Evolutionary conservation across 2,113 vertebrate genomes (phyloP).

Genomic region (Rattus rattus): DNA sequence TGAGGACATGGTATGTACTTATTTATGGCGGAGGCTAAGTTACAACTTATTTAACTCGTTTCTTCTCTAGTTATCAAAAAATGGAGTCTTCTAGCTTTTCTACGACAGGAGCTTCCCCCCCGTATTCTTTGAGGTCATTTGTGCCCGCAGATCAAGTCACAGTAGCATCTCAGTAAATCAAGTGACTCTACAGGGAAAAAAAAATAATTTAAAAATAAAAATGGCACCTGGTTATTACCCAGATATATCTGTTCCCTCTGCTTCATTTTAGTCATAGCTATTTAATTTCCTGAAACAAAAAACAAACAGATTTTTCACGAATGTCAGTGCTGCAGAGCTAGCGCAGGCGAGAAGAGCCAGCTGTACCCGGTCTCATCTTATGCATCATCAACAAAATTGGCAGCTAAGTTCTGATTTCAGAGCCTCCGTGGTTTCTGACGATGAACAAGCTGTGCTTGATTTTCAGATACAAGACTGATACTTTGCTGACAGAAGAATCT

Average conservation of each 20-base stretch:
- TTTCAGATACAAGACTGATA: slow-evolving; percentile 79
- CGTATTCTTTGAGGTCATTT: slow-evolving; percentile 43
- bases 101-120: neutral
- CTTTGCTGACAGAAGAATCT: slow-evolving; percentile 83
- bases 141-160: neutral
- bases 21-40: neutral
- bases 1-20: slow-evolving; percentile 25
- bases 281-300: slow-evolving; percentile 81
- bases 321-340: slow-evolving; percentile 79
- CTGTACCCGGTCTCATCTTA: slow-evolving; percentile 79
- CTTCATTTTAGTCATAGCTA: slow-evolving; percentile 81
- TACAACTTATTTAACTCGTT: neutral
- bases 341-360: slow-evolving; percentile 80
- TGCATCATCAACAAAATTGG: slow-evolving; percentile 84
- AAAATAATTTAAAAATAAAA: slow-evolving; percentile 74
- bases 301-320: slow-evolving; percentile 83
- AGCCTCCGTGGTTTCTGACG: slow-evolving; percentile 81
- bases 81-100: neutral
- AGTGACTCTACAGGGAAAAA: slow-evolving; percentile 37
- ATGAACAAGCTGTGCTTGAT: slow-evolving; percentile 83
- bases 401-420: slow-evolving; percentile 82
- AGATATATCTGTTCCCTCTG: slow-evolving; percentile 77
- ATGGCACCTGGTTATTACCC: slow-evolving; percentile 80
- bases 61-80: neutral
- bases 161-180: neutral